These are phyloP conservation scores for Melinaea menophilus DNA, from an alignment of 2,888 invertebrate species.

Conservation along the genomic window DNA sequence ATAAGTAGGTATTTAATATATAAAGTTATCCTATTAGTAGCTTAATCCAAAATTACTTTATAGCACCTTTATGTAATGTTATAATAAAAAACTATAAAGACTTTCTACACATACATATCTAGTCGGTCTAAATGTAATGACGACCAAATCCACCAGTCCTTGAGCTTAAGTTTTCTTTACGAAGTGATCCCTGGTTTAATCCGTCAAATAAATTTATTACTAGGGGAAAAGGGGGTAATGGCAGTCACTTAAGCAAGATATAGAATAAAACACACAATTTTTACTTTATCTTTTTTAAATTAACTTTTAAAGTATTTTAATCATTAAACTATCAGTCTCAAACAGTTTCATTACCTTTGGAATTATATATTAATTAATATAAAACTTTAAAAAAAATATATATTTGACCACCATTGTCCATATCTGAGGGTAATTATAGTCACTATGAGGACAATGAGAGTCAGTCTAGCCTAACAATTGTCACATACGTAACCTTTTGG, in stretches of 20 bases:
- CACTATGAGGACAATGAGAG: conserved; percentile 15
- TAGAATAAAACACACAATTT: conserved; percentile 17
- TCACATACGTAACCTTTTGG: too few relatives aligned
- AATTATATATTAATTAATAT: conserved; percentile 23
- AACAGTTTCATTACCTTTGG: conserved; percentile 21
- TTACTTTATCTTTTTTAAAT: conserved; percentile 20
- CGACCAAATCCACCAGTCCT: too few relatives aligned
- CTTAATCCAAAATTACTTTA: too few relatives aligned
- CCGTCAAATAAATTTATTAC: too few relatives aligned
- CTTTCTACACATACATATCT: too few relatives aligned
- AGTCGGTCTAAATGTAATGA: too few relatives aligned
- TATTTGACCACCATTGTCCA: conserved; percentile 12
- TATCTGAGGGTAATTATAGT: conserved; percentile 15
- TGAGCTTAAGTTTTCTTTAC: too few relatives aligned
- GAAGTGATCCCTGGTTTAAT: too few relatives aligned
- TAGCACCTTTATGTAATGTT: too few relatives aligned
- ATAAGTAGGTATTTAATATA: too few relatives aligned
- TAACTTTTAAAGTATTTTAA: conserved; percentile 17
- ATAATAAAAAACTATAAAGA: too few relatives aligned
- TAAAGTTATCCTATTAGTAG: too few relatives aligned
- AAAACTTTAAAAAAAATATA: conserved; percentile 18
- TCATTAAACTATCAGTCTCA: conserved; percentile 21
- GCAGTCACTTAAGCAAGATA: conserved; percentile 19
- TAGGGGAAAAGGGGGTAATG: conserved; percentile 16
- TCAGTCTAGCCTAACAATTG: conserved; percentile 11